Conservation (phyloP, 1,140 invertebrate species). For the Eubasilissa regina region DNA sequence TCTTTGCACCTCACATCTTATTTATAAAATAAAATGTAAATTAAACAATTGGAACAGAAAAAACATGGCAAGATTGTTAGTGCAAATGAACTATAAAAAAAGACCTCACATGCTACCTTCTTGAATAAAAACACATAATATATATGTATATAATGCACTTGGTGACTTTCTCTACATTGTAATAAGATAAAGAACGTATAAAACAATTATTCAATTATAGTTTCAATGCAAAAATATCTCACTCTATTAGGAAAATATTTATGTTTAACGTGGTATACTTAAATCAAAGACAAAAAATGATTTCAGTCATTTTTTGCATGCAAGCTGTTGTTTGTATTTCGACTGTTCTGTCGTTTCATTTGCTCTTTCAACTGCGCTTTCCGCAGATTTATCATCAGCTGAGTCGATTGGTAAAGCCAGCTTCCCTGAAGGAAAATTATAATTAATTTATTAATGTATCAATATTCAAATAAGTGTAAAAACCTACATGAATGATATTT, state of each 20-base stretch:
- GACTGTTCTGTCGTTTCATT: slow-evolving; percentile 62
- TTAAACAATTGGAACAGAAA: neutral
- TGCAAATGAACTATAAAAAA: neutral
- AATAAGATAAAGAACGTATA: neutral
- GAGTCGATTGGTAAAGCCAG: slow-evolving; percentile 89
- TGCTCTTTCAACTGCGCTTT: slow-evolving; percentile 81
- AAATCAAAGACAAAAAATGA: neutral
- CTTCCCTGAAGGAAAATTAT: slow-evolving; percentile 77
- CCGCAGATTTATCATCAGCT: slow-evolving; percentile 87
- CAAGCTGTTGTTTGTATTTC: slow-evolving; percentile 5
- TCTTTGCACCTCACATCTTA: too few relatives aligned
- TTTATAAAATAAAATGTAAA: neutral
- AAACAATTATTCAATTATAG: neutral
- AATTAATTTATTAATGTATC: too few relatives aligned
- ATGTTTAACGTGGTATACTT: slow-evolving; percentile 8
- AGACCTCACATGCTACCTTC: neutral
- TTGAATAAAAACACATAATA: neutral
- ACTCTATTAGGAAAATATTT: neutral
- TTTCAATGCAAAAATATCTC: slow-evolving; percentile 36
- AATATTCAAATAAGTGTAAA: too few relatives aligned
- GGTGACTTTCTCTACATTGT: neutral
- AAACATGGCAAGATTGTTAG: neutral
- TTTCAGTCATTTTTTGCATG: slow-evolving; percentile 37
- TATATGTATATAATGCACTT: neutral
- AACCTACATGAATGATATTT: too few relatives aligned